Evolutionary conservation across 2,797 vertebrate species (phyloP), one percentile per base, ranked within the genome.

Genomic region (Phyllotis vaccarum): DNA sequence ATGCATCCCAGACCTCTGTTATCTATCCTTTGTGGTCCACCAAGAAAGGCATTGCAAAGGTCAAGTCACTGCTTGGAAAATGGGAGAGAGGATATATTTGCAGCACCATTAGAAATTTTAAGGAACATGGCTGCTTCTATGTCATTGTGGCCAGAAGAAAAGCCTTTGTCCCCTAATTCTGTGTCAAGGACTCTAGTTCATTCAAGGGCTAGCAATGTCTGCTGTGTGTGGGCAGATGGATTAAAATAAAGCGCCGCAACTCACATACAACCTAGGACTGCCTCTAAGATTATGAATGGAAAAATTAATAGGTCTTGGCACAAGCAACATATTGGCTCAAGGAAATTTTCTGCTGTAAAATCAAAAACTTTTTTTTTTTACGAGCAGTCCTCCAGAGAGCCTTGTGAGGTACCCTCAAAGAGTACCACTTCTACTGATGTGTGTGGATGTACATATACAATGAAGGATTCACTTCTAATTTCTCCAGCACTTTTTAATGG

Each of bases 261-360:
- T 43, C 7, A 0, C 74, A 52, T 1, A 85, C 21, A 58, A 19
- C 58, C 34, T 27, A 37, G 89, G 49, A 1, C 1, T 12, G 58
- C 22, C 94, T 78, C 76, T 66, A 89, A 79, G 46, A 34, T 89
- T 97, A 92, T 22, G 80, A 98, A 97, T 16, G 7, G 93, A 27
- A 37, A 94, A 74, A 86, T 87, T 97, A 89, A 96, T 85, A 95
- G 80, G 88, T 52, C 90, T 75, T 72, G 92, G 82, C 88, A 96
- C 6, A 0, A 91, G 86, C 21, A 88, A 96, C 96, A 89, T 64
- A 92, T 12, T 95, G 78, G 88, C 29, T 75, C 0, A 1, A 93
- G 95, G 21, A 54, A 97, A 97, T 95, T 93, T 85, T 21, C 82
- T 86, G 82, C 80, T 96, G 40, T 79, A 96, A 97, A 97, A 83